A percentile compares a stretch with the other conserved stretches of the same genome.
phyloP scores from a whole-genome alignment of 92 coral and sea anemone genomes.

The Heteractis magnifica region DNA sequence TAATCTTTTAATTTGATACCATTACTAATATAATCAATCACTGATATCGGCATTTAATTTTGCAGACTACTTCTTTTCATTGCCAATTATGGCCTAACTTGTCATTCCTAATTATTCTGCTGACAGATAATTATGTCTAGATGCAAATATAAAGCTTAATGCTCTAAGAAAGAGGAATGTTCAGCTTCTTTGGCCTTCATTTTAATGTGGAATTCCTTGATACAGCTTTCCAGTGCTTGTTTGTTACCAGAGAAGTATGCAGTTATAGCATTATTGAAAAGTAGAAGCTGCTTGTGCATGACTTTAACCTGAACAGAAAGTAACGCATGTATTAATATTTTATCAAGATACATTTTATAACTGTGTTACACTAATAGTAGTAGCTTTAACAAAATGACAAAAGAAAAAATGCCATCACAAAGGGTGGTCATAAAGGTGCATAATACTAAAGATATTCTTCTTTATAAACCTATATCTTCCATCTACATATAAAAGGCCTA shows the following conservation, averaged over 20 bases:
- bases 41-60: background rate
- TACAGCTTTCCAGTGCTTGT: slow-evolving; percentile 84
- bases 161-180: slow-evolving; percentile 85
- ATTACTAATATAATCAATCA: background rate
- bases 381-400: too few species aligned
- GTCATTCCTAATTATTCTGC: background rate
- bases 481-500: too few species aligned
- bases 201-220: slow-evolving; percentile 93
- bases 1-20: background rate
- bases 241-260: slow-evolving; percentile 99
- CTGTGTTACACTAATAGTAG: too few species aligned
- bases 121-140: background rate
- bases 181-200: slow-evolving; percentile 71
- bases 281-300: slow-evolving; percentile 92
- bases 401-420: too few species aligned
- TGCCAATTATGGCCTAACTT: background rate
- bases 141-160: slow-evolving; percentile 22
- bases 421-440: too few species aligned
- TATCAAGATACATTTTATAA: background rate
- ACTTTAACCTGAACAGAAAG: slow-evolving; percentile 73
- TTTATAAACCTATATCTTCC: too few species aligned
- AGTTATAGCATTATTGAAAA: slow-evolving; percentile 93
- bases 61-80: background rate
- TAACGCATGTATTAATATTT: background rate
- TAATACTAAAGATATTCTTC: too few species aligned